Evolutionary conservation across 2,888 invertebrate species (phyloP).

Genomic region (Pseudococcus jackbeardsleyi): DNA sequence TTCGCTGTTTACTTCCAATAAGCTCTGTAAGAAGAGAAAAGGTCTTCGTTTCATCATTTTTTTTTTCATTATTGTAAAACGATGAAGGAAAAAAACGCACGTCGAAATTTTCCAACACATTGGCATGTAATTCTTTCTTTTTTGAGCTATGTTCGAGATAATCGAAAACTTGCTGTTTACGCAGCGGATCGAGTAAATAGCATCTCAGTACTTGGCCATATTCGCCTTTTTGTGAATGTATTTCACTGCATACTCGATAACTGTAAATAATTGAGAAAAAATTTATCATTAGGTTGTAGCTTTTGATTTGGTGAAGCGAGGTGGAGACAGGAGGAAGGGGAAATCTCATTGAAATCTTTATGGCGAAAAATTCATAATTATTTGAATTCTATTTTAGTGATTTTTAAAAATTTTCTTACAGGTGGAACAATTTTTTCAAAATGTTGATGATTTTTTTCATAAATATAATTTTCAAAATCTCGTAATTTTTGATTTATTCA

Average conservation of each 20-base stretch:
- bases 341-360: too few species aligned
- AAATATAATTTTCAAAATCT: too few species aligned
- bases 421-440: too few species aligned
- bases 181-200: constrained; percentile 76
- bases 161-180: constrained; percentile 76
- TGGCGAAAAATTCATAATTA: too few species aligned
- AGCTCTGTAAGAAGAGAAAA: constrained; percentile 69
- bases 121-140: constrained; percentile 67
- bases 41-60: background rate
- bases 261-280: constrained; percentile 70
- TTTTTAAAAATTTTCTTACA: too few species aligned
- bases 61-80: background rate
- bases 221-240: constrained; percentile 76
- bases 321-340: too few species aligned
- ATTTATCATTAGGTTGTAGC: too few species aligned
- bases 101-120: constrained; percentile 67
- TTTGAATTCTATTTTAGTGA: too few species aligned
- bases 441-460: too few species aligned
- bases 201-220: constrained; percentile 78
- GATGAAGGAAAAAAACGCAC: constrained; percentile 49
- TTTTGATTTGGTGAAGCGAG: too few species aligned
- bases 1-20: constrained; percentile 76
- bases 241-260: constrained; percentile 79
- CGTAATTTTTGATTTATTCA: too few species aligned
- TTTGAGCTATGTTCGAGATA: constrained; percentile 70